Evolutionary conservation across 2,113 vertebrate genomes (phyloP).

Genomic region (Podiceps cristatus): DNA sequence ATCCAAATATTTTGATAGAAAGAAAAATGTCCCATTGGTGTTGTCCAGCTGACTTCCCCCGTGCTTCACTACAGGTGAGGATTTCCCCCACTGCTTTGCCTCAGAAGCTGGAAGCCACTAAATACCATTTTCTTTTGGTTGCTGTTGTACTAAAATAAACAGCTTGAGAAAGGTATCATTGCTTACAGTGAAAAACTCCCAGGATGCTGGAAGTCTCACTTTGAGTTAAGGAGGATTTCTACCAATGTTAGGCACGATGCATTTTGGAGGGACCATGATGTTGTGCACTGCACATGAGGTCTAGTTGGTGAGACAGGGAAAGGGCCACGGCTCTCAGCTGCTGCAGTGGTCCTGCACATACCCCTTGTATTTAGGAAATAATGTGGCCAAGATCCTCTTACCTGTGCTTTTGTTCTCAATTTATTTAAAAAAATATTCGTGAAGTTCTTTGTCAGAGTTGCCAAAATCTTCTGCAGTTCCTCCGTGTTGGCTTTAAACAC

Average conservation of each 20-base stretch:
- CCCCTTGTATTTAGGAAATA: neutral
- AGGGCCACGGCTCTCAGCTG: neutral
- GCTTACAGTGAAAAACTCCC: neutral
- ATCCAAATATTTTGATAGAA: neutral
- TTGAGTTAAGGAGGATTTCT: neutral
- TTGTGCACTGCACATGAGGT: neutral
- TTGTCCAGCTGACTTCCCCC: neutral
- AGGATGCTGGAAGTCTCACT: neutral
- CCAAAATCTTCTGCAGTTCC: conserved; percentile 60
- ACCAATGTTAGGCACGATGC: neutral
- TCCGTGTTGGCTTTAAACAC: conserved; percentile 35
- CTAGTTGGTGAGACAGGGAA: neutral
- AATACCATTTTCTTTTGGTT: neutral
- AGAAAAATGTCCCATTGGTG: neutral
- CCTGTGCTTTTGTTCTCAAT: conserved; percentile 62
- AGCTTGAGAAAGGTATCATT: neutral
- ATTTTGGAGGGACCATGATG: neutral
- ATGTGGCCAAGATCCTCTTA: conserved; percentile 19
- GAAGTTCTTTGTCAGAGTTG: conserved; percentile 32
- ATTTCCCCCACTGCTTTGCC: neutral
- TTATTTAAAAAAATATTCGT: conserved; percentile 58
- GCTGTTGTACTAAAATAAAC: neutral
- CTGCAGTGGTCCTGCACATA: neutral
- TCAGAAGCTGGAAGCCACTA: neutral
- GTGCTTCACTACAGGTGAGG: neutral